phyloP scores from a whole-genome alignment of 2,797 vertebrate genomes.

The Crossoptilon crossoptilon region DNA sequence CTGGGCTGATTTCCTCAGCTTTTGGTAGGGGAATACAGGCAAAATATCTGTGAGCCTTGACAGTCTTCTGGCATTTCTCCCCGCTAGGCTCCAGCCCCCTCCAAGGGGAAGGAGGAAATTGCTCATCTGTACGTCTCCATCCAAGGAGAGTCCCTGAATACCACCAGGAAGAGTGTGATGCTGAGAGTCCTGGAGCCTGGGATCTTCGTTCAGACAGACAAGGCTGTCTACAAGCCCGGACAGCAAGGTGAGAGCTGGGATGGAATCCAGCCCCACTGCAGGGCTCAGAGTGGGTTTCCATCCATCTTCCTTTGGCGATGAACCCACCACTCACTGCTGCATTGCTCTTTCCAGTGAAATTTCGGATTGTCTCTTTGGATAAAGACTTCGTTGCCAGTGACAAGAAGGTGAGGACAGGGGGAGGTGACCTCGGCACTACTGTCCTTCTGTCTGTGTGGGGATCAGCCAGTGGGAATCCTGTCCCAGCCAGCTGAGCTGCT shows the following conservation, averaged over 20 bases:
- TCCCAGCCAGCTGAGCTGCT: not conserved
- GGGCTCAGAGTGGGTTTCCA: not conserved
- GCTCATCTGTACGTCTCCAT: not conserved
- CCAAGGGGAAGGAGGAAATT: not conserved
- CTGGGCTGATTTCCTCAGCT: not conserved
- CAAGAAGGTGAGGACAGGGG: not conserved
- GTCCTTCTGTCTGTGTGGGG: not conserved
- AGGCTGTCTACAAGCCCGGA: constrained; percentile 67
- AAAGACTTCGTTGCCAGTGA: constrained; percentile 34
- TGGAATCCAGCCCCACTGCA: not conserved
- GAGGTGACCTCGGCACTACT: not conserved
- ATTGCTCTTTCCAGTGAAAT: constrained; percentile 49
- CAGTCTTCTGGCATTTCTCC: not conserved
- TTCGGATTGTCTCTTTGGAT: constrained; percentile 49
- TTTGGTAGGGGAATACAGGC: not conserved
- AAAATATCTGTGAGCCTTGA: not conserved
- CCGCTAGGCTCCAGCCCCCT: constrained; percentile 1
- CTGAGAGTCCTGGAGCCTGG: constrained; percentile 1
- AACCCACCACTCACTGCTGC: not conserved
- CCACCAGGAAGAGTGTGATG: constrained; percentile 5
- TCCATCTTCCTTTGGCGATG: accelerated
- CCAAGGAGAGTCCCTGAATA: not conserved
- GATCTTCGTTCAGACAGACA: constrained; percentile 66
- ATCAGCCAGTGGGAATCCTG: not conserved
- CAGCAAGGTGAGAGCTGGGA: constrained; percentile 53